phyloP scores from a whole-genome alignment of 2,113 vertebrate genomes.

The Telmatochromis sp. region DNA sequence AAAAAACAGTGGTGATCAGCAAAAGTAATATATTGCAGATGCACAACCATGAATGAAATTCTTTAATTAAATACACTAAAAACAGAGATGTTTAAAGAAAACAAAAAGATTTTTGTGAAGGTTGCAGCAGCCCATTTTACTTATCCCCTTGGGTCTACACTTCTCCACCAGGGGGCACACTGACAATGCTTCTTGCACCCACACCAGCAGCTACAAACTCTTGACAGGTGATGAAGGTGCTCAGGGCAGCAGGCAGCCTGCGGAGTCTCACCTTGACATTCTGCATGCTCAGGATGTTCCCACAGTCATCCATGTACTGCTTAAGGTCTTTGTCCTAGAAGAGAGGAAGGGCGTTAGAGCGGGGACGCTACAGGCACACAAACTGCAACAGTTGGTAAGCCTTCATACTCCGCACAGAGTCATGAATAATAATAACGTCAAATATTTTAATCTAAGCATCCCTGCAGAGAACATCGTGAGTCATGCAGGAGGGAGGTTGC shows the following conservation, averaged over 20 bases:
- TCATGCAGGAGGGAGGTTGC: neutral
- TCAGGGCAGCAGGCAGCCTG: neutral
- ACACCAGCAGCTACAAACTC: neutral
- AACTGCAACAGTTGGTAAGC: neutral
- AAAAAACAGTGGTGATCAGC: neutral
- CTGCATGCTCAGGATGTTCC: constrained; percentile 85
- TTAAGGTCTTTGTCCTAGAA: constrained; percentile 86
- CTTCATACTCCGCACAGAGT: neutral
- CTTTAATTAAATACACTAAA: neutral
- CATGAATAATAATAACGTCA: constrained; percentile 33
- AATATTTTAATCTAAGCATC: constrained; percentile 2
- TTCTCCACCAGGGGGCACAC: constrained; percentile 54
- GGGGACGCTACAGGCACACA: neutral
- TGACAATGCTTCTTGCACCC: neutral
- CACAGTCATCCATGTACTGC: constrained; percentile 89
- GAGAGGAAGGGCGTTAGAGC: neutral
- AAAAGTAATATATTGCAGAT: neutral
- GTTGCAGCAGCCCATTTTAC: neutral
- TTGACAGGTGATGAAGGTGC: neutral
- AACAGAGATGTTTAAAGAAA: neutral
- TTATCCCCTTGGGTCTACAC: neutral
- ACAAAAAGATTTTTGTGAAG: neutral
- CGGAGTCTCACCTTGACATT: constrained; percentile 79
- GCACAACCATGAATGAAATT: neutral
- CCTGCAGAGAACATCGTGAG: neutral